These are phyloP conservation scores for Sprattus sprattus DNA, from an alignment of 2,113 vertebrate species.

Conservation along the genomic window DNA sequence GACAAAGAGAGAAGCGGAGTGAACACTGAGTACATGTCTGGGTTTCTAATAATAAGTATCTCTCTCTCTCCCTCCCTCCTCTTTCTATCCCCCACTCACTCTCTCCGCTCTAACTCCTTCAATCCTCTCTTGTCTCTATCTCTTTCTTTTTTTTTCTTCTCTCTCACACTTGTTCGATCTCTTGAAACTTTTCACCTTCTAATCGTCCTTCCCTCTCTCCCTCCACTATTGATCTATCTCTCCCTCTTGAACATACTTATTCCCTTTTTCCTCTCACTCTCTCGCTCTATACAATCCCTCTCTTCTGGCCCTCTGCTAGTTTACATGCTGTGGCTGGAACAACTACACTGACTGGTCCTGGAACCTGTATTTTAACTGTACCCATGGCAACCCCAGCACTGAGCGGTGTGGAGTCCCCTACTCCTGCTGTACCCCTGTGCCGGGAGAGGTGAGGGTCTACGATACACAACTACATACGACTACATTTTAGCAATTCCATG, in stretches of 20 bases:
- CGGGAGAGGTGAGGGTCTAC: conserved; percentile 62
- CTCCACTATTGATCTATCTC: conserved; percentile 31
- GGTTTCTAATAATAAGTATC: background rate
- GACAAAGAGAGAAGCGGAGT: background rate
- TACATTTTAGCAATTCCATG: background rate
- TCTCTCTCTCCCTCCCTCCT: background rate
- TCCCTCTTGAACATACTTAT: conserved; percentile 46
- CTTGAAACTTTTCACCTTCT: background rate
- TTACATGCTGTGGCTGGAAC: conserved; percentile 76
- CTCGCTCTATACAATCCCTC: conserved; percentile 36
- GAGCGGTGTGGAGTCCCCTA: conserved; percentile 73
- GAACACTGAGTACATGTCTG: conserved; percentile 3
- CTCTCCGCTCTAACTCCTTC: background rate
- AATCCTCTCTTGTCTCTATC: conserved; percentile 30
- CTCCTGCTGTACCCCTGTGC: conserved; percentile 73
- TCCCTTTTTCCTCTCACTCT: background rate
- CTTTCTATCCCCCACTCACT: background rate
- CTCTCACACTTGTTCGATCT: background rate
- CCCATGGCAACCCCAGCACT: conserved; percentile 64
- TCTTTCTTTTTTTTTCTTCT: background rate
- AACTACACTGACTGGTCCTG: conserved; percentile 76
- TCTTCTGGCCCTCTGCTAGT: conserved; percentile 51
- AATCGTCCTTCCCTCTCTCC: background rate
- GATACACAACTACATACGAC: background rate
- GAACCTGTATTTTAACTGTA: conserved; percentile 76